These are phyloP conservation scores for Biston stratarius DNA, from an alignment of 2,888 invertebrate species.

Conservation along the genomic window DNA sequence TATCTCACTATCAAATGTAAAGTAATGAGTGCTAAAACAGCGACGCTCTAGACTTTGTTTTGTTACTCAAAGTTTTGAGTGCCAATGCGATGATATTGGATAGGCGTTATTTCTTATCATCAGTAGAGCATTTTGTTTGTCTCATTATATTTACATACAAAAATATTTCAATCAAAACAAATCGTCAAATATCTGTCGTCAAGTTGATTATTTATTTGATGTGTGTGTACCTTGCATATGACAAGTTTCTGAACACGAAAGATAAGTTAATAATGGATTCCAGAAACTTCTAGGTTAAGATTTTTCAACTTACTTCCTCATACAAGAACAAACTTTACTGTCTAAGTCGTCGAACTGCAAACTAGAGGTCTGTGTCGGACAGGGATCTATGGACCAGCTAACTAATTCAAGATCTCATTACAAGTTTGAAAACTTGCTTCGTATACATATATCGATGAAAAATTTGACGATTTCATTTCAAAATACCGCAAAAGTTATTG, in stretches of 20 bases:
- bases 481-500: too few relatives aligned
- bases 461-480: neutral
- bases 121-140: too few relatives aligned
- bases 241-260: neutral
- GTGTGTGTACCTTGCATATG: neutral
- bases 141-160: too few relatives aligned
- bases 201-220: too few relatives aligned
- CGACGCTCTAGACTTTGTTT: too few relatives aligned
- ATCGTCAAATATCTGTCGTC: neutral
- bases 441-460: slow-evolving; percentile 11
- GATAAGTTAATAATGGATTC: slow-evolving; percentile 10
- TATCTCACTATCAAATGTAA: too few relatives aligned
- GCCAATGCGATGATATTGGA: too few relatives aligned
- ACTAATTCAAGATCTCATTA: slow-evolving; percentile 20
- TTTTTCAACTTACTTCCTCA: neutral
- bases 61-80: too few relatives aligned
- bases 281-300: slow-evolving; percentile 4
- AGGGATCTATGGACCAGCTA: slow-evolving; percentile 6
- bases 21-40: too few relatives aligned
- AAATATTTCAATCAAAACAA: neutral
- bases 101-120: too few relatives aligned
- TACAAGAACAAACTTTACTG: slow-evolving; percentile 5
- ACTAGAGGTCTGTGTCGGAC: slow-evolving; percentile 8
- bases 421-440: slow-evolving; percentile 9
- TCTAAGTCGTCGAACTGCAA: slow-evolving; percentile 1